Percentiles rank a stretch among this genome's conserved stretches.
Evolutionary conservation across 2,888 invertebrate species (phyloP).

Genomic region (Augiades crinisus): DNA sequence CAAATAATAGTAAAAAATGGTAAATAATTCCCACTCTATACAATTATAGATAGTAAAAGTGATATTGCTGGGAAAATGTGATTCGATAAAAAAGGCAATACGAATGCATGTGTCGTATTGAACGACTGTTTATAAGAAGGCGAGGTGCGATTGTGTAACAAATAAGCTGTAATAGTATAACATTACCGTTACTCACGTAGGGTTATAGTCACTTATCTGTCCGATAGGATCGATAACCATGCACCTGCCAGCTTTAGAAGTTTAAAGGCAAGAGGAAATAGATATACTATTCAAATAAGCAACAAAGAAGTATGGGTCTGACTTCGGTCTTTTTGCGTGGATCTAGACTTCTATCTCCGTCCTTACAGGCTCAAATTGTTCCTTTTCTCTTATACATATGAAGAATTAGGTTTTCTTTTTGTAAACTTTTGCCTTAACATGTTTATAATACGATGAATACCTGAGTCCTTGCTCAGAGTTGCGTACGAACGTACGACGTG

Average conservation of each 20-base stretch:
- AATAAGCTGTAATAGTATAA: conserved; percentile 30
- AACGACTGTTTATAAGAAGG: conserved; percentile 21
- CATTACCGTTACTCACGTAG: conserved; percentile 33
- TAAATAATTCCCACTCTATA: too few species aligned
- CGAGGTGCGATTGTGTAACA: conserved; percentile 28
- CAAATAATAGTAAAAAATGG: too few species aligned
- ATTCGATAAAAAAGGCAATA: conserved; percentile 5
- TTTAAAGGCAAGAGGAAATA: not conserved
- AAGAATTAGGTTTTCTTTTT: too few species aligned
- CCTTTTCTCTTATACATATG: too few species aligned
- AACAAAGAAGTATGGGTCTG: not conserved
- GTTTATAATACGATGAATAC: too few species aligned
- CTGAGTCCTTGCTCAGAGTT: too few species aligned
- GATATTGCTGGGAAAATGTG: conserved; percentile 5
- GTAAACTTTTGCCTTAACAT: too few species aligned
- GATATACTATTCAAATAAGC: not conserved
- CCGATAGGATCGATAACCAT: conserved; percentile 8
- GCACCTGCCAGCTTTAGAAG: conserved; percentile 8
- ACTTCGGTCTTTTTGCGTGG: too few species aligned
- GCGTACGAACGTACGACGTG: too few species aligned
- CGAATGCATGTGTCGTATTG: conserved; percentile 21
- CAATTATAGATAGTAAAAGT: not conserved
- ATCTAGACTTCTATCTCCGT: too few species aligned
- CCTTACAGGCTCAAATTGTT: too few species aligned
- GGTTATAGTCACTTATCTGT: conserved; percentile 27